Evolutionary conservation across 1,140 invertebrate genomes (phyloP).

Genomic region (Nautilus pompilius): DNA sequence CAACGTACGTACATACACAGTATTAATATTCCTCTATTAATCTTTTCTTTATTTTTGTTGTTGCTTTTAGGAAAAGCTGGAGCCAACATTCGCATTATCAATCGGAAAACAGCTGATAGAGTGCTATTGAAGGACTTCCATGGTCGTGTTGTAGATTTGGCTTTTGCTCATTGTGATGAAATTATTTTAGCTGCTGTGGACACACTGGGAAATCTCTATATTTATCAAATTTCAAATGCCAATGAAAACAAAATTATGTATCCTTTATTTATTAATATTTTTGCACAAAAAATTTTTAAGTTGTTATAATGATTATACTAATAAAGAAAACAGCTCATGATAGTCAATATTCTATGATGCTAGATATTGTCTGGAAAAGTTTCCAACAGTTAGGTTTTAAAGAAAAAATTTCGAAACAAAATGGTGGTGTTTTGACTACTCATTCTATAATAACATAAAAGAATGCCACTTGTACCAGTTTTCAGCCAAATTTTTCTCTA

Average conservation of each 20-base stretch:
- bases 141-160: slow-evolving; percentile 80
- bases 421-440: too few species aligned
- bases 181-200: slow-evolving; percentile 84
- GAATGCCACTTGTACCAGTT: too few species aligned
- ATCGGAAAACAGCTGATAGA: slow-evolving; percentile 70
- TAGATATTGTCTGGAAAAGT: too few species aligned
- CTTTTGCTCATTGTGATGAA: slow-evolving; percentile 78
- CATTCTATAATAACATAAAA: too few species aligned
- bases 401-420: too few species aligned
- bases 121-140: slow-evolving; percentile 81
- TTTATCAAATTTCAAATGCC: slow-evolving; percentile 64
- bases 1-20: too few species aligned
- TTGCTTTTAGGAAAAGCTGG: slow-evolving; percentile 66
- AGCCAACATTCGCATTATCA: slow-evolving; percentile 80
- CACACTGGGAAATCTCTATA: slow-evolving; percentile 74
- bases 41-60: too few species aligned
- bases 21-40: too few species aligned
- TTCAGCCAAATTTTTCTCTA: too few species aligned
- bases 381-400: too few species aligned
- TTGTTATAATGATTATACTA: background rate
- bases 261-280: slow-evolving; percentile 38
- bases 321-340: too few species aligned
- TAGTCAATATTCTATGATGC: too few species aligned
- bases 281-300: background rate
- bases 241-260: slow-evolving; percentile 50